Evolutionary conservation across 2,113 vertebrate genomes (phyloP).

Genomic region (Syngnathus floridae): DNA sequence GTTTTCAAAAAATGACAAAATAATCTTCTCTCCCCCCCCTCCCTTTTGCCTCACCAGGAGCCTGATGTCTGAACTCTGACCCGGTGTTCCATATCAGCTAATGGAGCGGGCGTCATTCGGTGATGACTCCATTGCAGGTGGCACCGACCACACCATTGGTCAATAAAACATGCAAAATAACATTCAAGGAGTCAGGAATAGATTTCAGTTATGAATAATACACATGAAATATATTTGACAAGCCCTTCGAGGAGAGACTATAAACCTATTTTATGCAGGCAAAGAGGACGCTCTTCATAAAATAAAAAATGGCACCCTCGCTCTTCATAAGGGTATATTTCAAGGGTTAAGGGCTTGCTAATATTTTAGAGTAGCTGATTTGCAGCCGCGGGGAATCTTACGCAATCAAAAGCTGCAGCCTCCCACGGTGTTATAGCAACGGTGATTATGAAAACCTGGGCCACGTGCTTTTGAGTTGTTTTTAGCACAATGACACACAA

Average conservation of each 20-base stretch:
- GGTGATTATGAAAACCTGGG: conserved; percentile 50
- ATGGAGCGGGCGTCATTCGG: conserved; percentile 27
- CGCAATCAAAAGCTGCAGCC: conserved; percentile 63
- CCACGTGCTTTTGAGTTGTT: conserved; percentile 1
- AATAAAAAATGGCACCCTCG: conserved; percentile 15
- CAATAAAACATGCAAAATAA: conserved; percentile 43
- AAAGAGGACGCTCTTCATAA: conserved; percentile 41
- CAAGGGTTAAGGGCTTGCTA: conserved; percentile 59
- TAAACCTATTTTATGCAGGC: conserved; percentile 58
- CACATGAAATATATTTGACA: conserved; percentile 46
- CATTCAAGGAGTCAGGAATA: conserved; percentile 30
- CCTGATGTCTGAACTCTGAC: conserved; percentile 48
- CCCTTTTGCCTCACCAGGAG: conserved; percentile 28
- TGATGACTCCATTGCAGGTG: background rate
- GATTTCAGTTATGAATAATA: conserved; percentile 64
- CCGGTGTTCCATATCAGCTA: conserved; percentile 43
- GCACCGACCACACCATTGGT: conserved; percentile 26
- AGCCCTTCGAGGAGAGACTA: conserved; percentile 47
- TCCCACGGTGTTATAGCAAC: conserved; percentile 41
- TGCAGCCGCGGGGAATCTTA: conserved; percentile 50
- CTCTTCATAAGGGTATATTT: conserved; percentile 50
- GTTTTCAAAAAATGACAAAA: conserved; percentile 8
- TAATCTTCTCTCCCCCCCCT: conserved; percentile 27
- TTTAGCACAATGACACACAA: conserved; percentile 13
- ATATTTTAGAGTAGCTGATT: conserved; percentile 66